Conservation (phyloP, 2,113 vertebrate species). For the Lampris megalopsis region DNA sequence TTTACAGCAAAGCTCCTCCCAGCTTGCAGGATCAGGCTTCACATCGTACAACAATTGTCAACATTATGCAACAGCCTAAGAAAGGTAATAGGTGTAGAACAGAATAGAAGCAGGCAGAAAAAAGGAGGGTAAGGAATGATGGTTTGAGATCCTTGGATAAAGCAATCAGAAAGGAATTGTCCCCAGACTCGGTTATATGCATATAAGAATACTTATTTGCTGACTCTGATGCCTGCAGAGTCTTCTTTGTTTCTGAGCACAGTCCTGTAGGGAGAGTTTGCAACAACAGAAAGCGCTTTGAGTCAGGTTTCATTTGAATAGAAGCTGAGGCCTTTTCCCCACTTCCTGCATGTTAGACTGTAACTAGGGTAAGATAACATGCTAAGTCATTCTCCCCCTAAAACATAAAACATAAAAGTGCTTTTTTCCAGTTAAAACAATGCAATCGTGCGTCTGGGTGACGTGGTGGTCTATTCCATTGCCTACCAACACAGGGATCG, state of each 20-base stretch:
- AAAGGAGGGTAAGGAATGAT: not conserved
- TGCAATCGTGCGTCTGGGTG: no score
- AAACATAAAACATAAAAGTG: not conserved
- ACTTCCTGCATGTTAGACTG: constrained; percentile 1
- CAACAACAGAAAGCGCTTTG: constrained; percentile 32
- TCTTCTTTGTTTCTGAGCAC: constrained; percentile 14
- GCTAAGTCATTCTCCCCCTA: constrained; percentile 23
- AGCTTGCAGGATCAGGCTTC: not conserved
- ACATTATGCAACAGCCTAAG: not conserved
- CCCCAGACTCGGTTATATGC: constrained; percentile 25
- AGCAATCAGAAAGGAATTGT: constrained; percentile 14
- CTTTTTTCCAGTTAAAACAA: no score
- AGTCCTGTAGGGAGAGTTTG: not conserved
- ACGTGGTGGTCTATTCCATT: no score
- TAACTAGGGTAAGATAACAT: constrained; percentile 10
- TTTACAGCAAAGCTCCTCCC: not conserved
- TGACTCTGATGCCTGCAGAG: constrained; percentile 22
- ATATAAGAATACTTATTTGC: constrained; percentile 15
- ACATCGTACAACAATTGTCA: not conserved
- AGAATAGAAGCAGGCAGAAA: not conserved
- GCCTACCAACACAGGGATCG: no score
- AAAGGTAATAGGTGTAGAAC: not conserved
- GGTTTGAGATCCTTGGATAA: constrained; percentile 20
- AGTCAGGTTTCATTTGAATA: constrained; percentile 12
- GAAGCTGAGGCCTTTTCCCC: constrained; percentile 5